These are phyloP conservation scores for Trichogramma dendrolimi DNA, from an alignment of 2,888 invertebrate genomes.

Conservation along the genomic window DNA sequence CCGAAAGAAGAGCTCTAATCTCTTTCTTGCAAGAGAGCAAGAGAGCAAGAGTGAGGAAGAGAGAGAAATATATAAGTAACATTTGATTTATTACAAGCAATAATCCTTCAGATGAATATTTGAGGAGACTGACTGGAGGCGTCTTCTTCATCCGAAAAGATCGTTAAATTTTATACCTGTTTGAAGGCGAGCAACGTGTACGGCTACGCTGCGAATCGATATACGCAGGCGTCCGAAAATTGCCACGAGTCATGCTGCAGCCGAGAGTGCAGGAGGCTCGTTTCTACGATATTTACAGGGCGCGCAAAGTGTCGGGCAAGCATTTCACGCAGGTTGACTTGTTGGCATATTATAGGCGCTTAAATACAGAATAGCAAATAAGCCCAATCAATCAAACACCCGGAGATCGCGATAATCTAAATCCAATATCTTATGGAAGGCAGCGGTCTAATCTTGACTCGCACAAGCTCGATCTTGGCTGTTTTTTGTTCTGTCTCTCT, in stretches of 20 bases:
- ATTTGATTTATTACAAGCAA: no score
- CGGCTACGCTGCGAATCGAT: no score
- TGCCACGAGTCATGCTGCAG: conserved; percentile 14
- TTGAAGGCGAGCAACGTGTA: conserved; percentile 7
- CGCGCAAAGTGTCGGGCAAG: conserved; percentile 5
- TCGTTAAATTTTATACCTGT: conserved; percentile 29
- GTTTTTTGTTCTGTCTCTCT: conserved; percentile 21
- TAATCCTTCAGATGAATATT: no score
- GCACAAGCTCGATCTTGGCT: conserved; percentile 32
- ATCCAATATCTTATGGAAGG: conserved; percentile 44
- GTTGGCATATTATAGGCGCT: neutral
- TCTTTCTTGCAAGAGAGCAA: no score
- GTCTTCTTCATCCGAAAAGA: neutral
- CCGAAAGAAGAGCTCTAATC: no score
- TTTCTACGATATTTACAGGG: conserved; percentile 20
- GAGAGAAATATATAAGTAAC: no score
- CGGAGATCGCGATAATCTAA: conserved; percentile 41
- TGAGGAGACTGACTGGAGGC: no score
- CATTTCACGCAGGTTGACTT: conserved; percentile 12
- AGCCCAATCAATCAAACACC: conserved; percentile 33
- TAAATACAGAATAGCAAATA: neutral
- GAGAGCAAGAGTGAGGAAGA: no score
- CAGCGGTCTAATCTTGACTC: conserved; percentile 38
- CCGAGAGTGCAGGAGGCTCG: conserved; percentile 2
- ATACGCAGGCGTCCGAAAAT: neutral